Evolutionary conservation across 1,140 invertebrate genomes (phyloP).

Genomic region (Trinorchestia longiramus): DNA sequence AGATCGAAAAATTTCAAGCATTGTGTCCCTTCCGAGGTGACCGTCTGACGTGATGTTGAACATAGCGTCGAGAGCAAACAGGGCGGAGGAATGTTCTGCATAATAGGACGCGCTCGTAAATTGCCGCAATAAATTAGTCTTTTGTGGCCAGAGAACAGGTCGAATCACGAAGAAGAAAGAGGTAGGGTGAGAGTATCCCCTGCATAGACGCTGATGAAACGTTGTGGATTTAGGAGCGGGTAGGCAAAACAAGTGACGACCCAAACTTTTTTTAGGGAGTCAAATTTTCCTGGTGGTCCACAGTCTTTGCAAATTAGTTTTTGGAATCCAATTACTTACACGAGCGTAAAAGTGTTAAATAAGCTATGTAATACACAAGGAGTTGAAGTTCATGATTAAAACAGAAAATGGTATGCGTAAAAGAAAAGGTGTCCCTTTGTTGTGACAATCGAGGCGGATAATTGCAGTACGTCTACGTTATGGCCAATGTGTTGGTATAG

Average conservation of each 20-base stretch:
- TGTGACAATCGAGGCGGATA: neutral
- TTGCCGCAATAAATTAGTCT: slow-evolving; percentile 8
- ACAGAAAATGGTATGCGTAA: neutral
- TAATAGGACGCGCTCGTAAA: slow-evolving; percentile 6
- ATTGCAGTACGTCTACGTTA: neutral
- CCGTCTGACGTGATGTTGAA: neutral
- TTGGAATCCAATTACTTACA: neutral
- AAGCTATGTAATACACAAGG: neutral
- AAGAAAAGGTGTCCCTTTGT: neutral
- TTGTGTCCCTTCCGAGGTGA: neutral
- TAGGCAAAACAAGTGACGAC: neutral
- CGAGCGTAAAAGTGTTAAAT: neutral
- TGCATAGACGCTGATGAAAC: neutral
- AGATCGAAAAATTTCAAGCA: neutral
- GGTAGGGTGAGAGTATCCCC: neutral
- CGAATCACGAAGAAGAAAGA: neutral
- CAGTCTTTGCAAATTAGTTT: neutral
- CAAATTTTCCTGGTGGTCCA: neutral
- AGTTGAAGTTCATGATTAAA: neutral
- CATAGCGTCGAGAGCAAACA: neutral
- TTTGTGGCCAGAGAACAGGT: neutral
- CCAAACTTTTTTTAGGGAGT: neutral
- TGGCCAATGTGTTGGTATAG: neutral
- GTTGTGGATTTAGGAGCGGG: neutral
- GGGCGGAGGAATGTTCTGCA: neutral